Conservation (phyloP, 2,113 vertebrate species). For the Colaptes auratus region DNA sequence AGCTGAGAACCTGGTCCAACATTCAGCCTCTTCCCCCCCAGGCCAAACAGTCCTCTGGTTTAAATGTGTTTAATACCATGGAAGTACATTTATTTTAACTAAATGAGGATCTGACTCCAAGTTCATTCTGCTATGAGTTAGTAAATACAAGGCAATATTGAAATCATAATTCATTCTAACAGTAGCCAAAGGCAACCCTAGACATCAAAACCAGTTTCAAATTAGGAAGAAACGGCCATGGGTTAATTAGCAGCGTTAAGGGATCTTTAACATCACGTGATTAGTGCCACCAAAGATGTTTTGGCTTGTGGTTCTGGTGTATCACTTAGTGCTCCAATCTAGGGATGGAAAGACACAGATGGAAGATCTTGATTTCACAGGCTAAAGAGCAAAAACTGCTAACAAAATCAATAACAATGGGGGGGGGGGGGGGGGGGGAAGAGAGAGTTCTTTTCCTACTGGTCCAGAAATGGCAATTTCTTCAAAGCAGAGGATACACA, state of each 20-base stretch:
- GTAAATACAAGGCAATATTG: background rate
- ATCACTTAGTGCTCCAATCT: background rate
- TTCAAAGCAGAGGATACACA: background rate
- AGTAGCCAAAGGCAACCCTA: slow-evolving; percentile 26
- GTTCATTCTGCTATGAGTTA: background rate
- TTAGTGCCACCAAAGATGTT: background rate
- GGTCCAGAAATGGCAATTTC: background rate
- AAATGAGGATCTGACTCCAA: slow-evolving; percentile 36
- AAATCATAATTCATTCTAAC: slow-evolving; percentile 15
- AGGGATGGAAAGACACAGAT: background rate
- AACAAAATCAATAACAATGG: background rate
- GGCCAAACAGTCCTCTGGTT: background rate
- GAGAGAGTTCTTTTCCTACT: background rate
- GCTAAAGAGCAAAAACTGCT: background rate
- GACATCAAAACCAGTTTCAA: slow-evolving; percentile 11
- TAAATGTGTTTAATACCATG: slow-evolving; percentile 24
- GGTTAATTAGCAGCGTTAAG: background rate
- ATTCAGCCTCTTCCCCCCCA: background rate
- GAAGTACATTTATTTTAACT: slow-evolving; percentile 41
- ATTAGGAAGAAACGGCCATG: background rate
- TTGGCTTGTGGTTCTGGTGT: background rate
- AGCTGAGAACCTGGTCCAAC: background rate
- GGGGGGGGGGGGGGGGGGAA: too few relatives aligned
- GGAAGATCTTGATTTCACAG: background rate
- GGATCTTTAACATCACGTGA: background rate